Percentiles rank a stretch among this genome's conserved stretches.
Conservation (phyloP, 2,888 invertebrate species). For the Lasioglossum vierecki region DNA sequence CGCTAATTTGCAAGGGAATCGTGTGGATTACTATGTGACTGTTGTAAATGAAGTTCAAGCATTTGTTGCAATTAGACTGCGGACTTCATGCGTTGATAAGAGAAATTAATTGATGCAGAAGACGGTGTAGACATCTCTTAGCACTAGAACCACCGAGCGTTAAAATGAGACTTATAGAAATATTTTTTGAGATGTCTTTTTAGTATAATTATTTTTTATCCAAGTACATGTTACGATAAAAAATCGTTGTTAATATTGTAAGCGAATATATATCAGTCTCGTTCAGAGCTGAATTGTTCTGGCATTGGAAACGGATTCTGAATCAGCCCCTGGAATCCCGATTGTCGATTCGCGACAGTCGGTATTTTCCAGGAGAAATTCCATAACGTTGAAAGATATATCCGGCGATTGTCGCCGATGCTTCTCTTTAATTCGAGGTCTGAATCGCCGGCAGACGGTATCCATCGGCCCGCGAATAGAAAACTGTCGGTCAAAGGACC, state of each 20-base stretch:
- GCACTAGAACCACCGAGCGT: too few species aligned
- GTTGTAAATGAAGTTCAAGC: neutral
- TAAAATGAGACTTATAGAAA: too few species aligned
- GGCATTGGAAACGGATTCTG: neutral
- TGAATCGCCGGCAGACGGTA: neutral
- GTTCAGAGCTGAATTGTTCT: too few species aligned
- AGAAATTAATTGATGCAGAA: neutral
- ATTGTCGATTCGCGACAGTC: neutral
- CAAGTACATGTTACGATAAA: too few species aligned
- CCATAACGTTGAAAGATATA: neutral
- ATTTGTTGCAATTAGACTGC: neutral
- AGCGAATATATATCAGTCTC: too few species aligned
- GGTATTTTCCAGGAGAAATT: neutral
- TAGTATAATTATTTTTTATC: too few species aligned
- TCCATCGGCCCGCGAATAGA: conserved; percentile 12
- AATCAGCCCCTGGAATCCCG: neutral
- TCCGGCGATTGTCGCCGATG: neutral
- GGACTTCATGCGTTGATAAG: neutral
- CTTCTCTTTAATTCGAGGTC: conserved; percentile 23
- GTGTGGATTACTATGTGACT: neutral
- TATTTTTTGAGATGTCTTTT: too few species aligned
- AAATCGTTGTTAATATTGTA: too few species aligned
- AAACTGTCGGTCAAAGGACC: conserved; percentile 5
- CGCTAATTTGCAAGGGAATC: neutral
- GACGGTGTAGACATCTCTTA: neutral